phyloP scores from a whole-genome alignment of 2,113 vertebrate genomes.

The Electrona antarctica region DNA sequence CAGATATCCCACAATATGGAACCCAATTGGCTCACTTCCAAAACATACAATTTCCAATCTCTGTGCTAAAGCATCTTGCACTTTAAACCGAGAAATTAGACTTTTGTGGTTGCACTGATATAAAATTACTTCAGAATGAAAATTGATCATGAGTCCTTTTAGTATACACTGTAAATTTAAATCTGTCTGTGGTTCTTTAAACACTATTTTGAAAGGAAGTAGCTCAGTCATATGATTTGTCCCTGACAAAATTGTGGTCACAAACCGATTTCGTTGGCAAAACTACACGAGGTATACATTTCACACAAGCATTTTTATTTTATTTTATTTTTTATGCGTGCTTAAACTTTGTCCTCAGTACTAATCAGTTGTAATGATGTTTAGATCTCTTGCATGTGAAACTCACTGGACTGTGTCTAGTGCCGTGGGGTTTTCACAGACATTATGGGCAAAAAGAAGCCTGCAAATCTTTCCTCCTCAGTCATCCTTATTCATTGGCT shows the following conservation, averaged over 20 bases:
- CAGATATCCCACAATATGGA: slow-evolving; percentile 70
- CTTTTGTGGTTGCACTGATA: slow-evolving; percentile 64
- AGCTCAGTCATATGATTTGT: slow-evolving; percentile 69
- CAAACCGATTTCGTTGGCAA: slow-evolving; percentile 47
- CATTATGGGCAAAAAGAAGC: slow-evolving; percentile 2
- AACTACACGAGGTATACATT: slow-evolving; percentile 46
- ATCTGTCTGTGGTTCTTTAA: slow-evolving; percentile 71
- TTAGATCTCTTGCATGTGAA: no score
- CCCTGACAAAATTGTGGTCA: slow-evolving; percentile 64
- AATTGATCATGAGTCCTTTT: slow-evolving; percentile 72
- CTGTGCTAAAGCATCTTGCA: slow-evolving; percentile 60
- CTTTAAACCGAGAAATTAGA: slow-evolving; percentile 73
- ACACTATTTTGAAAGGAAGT: slow-evolving; percentile 73
- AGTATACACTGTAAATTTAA: slow-evolving; percentile 63
- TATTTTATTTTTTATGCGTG: slow-evolving; percentile 37
- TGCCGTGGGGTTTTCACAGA: slow-evolving; percentile 24
- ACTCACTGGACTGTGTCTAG: slow-evolving; percentile 17
- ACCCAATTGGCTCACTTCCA: slow-evolving; percentile 61
- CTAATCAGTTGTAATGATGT: slow-evolving; percentile 57
- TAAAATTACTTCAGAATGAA: slow-evolving; percentile 61
- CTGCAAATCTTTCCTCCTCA: slow-evolving; percentile 2
- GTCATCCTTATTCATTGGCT: slow-evolving; percentile 3
- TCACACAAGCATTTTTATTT: slow-evolving; percentile 39
- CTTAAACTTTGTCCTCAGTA: slow-evolving; percentile 47
- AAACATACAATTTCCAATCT: slow-evolving; percentile 73